A percentile compares a stretch with the other conserved stretches of the same genome.
These are phyloP conservation scores for Teleogryllus occipitalis DNA, from an alignment of 1,140 invertebrate species.

Conservation along the genomic window DNA sequence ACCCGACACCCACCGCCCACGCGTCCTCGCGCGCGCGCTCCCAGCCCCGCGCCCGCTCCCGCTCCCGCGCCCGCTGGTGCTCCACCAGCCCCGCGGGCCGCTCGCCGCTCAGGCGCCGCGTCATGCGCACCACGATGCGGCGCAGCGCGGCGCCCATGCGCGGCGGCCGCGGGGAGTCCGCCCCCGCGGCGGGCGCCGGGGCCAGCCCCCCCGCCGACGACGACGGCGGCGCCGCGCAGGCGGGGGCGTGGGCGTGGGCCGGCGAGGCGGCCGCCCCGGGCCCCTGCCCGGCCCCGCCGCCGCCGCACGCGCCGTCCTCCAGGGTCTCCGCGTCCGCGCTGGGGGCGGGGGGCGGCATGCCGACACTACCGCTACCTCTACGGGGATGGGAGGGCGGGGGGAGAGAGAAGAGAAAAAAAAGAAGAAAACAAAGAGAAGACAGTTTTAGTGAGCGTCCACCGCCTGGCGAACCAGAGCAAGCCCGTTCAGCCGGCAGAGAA, in stretches of 20 bases:
- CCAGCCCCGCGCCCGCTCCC: not conserved
- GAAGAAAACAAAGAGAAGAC: not conserved
- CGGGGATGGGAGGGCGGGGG: not conserved
- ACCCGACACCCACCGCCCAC: not conserved
- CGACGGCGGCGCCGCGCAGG: not conserved
- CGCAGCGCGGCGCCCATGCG: not conserved
- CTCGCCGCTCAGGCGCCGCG: not conserved
- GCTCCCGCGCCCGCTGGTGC: not conserved
- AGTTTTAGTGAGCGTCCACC: not conserved
- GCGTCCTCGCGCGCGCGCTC: not conserved
- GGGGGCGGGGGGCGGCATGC: not conserved
- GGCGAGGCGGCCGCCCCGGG: not conserved
- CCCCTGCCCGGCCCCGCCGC: too few relatives aligned
- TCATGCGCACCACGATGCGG: slow-evolving; percentile 2
- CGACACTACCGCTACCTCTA: not conserved
- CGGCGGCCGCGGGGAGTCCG: not conserved
- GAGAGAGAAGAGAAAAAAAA: not conserved
- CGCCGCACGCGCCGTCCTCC: too few relatives aligned
- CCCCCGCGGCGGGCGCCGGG: too few relatives aligned
- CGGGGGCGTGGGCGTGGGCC: too few relatives aligned
- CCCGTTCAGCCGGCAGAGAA: too few relatives aligned
- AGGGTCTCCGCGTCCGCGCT: not conserved
- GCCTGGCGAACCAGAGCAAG: not conserved
- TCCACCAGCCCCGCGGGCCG: not conserved
- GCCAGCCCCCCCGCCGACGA: not conserved